Base-by-base conservation (phyloP, 2,888 invertebrate species). In the Drosophila koepferae region DNA sequence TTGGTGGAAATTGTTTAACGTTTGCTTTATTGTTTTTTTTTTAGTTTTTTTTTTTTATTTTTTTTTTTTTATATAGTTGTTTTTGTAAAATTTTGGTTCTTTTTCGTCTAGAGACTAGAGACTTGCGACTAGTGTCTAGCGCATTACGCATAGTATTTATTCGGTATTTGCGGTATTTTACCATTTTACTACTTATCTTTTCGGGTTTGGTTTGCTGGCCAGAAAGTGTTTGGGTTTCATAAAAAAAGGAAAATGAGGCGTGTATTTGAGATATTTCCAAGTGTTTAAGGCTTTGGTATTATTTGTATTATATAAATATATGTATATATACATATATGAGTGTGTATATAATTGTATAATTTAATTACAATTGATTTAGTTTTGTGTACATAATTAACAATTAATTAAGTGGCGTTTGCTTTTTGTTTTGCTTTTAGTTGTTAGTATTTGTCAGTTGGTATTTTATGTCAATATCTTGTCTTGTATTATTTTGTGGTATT, bases 71-170 rank as follows among this genome's bases (percentile, higher is more conserved):
- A 31, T 40, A 7, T 40, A 40, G 38, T 40, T 40, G 16, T 23
- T 48, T 67, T 82, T 88, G 79, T 86, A 86, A 83, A 88, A 84
- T 85, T 81, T 88, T 88, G 86, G 89, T 86, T 86, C 84, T 85
- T 85, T 86, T 76, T 86, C 66, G 72, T 72, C 84, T 81, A 85
- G 80, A 74, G 74, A 71, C 77, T 77, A 74, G 74, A 77, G 63
- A 46, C 76, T 71, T 72, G 73, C 73, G 63, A 49, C 77, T 73
- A 70, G 74, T 66, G 49, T 85, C 75, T 80, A 87, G 80, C 76
- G 77, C 75, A 68, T 85, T 72, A 79, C 74, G 82, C 79, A 82
- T 71, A 78, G 72, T 80, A 73, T 77, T n/a, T 31, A 31, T 48
- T 48, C 46, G 18, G 56, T 66, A 44, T 55, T 60, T 49, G 64